These are phyloP conservation scores for Rhinichthys klamathensis DNA, from an alignment of 2,113 vertebrate species.

Conservation along the genomic window DNA sequence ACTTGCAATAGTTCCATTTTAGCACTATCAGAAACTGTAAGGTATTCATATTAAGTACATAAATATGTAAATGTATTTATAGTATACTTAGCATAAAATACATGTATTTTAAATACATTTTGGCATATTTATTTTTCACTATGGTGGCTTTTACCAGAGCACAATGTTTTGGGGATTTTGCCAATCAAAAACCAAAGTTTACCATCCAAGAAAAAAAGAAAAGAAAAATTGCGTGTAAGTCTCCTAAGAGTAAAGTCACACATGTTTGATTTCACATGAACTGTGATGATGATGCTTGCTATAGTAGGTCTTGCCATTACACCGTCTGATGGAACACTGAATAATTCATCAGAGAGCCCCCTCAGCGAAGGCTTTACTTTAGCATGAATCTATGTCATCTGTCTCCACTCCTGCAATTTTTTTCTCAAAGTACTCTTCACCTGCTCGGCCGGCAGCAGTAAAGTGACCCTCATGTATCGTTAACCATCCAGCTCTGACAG, in stretches of 20 bases:
- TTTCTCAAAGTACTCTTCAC: not conserved
- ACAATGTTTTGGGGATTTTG: not conserved
- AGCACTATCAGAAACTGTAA: too few species aligned
- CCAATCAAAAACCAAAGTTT: not conserved
- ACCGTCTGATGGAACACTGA: conserved; percentile 24
- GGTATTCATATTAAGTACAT: too few species aligned
- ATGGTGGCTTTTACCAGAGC: not conserved
- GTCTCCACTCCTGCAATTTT: not conserved
- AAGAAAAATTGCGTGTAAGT: not conserved
- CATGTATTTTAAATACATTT: too few species aligned
- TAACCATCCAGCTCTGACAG: conserved; percentile 14
- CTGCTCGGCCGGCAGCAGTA: not conserved
- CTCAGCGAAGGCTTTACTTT: not conserved
- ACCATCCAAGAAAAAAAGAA: not conserved
- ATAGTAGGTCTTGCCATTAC: conserved; percentile 20
- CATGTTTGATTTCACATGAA: not conserved
- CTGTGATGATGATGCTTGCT: not conserved
- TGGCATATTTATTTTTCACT: too few species aligned
- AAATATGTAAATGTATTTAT: too few species aligned
- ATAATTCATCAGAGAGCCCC: conserved; percentile 34
- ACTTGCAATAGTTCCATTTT: too few species aligned
- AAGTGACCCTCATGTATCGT: conserved; percentile 21
- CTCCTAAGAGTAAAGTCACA: not conserved
- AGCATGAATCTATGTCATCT: conserved; percentile 25
- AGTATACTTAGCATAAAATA: too few species aligned